Conservation (phyloP, 1,140 invertebrate species). For the Chironomus tepperi region DNA sequence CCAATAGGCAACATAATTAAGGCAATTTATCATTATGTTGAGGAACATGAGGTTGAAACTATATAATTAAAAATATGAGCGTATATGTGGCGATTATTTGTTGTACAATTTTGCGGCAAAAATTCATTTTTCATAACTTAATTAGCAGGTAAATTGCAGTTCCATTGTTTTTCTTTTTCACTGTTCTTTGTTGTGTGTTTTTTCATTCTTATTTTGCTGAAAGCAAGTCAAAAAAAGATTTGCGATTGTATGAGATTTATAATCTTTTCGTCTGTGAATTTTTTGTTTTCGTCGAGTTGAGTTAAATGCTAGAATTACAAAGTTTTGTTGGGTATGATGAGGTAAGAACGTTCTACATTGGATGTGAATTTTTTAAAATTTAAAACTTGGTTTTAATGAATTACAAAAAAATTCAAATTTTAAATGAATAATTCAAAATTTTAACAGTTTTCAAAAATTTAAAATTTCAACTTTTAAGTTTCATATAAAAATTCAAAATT, state of each 20-base stretch:
- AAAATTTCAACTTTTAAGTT: too few relatives aligned
- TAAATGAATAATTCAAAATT: too few relatives aligned
- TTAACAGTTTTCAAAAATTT: too few relatives aligned
- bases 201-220: not conserved
- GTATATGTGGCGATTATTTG: constrained; percentile 20
- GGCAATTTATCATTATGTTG: constrained; percentile 21
- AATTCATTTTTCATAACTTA: constrained; percentile 22
- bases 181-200: not conserved
- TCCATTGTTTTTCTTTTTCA: not conserved
- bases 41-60: not conserved
- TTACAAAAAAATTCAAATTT: too few relatives aligned
- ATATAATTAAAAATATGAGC: constrained; percentile 22
- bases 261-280: too few relatives aligned
- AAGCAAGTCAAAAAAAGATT: not conserved
- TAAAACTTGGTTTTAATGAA: too few relatives aligned
- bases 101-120: not conserved
- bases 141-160: constrained; percentile 23
- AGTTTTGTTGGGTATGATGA: not conserved
- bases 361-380: not conserved
- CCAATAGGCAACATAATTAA: constrained; percentile 18
- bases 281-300: not conserved
- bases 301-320: not conserved
- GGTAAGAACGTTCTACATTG: not conserved
- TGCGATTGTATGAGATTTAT: too few relatives aligned
- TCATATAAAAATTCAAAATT: too few relatives aligned